Percentiles rank a stretch among this genome's conserved stretches.
These are phyloP conservation scores for Calameuta pallipes DNA, from an alignment of 2,888 invertebrate genomes.

Conservation along the genomic window DNA sequence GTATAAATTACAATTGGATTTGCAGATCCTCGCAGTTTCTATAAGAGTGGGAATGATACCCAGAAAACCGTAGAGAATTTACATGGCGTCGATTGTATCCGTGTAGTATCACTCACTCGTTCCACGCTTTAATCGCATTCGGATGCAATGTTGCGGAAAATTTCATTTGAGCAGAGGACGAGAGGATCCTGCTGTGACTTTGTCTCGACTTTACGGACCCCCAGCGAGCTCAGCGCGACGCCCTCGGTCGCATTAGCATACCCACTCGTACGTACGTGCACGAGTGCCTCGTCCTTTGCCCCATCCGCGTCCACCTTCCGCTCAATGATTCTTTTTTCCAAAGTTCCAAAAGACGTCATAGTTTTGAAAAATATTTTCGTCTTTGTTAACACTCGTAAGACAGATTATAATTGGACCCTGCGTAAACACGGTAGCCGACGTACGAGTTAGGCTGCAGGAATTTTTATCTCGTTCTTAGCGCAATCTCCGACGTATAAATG, in stretches of 20 bases:
- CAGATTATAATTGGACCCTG: neutral
- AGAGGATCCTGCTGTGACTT: slow-evolving; percentile 25
- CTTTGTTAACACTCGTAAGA: neutral
- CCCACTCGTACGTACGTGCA: slow-evolving; percentile 27
- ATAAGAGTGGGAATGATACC: slow-evolving; percentile 12
- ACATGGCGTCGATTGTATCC: slow-evolving; percentile 38
- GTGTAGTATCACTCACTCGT: slow-evolving; percentile 41
- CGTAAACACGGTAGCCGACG: neutral
- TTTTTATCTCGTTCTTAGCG: neutral
- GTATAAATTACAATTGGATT: slow-evolving; percentile 62
- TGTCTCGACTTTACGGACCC: slow-evolving; percentile 40
- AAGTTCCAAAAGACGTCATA: neutral
- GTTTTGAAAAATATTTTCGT: neutral
- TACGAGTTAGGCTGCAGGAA: neutral
- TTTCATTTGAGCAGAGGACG: slow-evolving; percentile 63
- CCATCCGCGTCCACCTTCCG: neutral
- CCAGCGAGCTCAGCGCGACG: slow-evolving; percentile 38
- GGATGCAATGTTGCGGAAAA: slow-evolving; percentile 69
- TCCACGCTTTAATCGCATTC: slow-evolving; percentile 67
- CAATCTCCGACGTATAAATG: neutral
- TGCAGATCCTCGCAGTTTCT: slow-evolving; percentile 37
- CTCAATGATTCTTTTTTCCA: neutral
- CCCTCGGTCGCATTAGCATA: slow-evolving; percentile 47
- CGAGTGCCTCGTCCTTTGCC: slow-evolving; percentile 16
- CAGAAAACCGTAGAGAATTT: neutral